Evolutionary conservation across 2,113 vertebrate species (phyloP).

Genomic region (Panthera leo): DNA sequence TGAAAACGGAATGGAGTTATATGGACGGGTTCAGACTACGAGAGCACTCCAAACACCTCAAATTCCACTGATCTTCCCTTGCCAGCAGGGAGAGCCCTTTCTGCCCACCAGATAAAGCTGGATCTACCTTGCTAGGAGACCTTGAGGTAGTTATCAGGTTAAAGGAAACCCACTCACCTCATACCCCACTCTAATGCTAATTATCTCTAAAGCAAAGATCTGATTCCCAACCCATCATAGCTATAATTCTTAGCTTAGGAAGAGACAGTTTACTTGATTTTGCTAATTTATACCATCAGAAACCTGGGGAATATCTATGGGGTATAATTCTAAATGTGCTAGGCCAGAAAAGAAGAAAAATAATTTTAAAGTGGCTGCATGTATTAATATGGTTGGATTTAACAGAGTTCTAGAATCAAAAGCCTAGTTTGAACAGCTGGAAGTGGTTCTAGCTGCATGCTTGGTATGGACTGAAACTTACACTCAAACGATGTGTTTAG

Average conservation of each 20-base stretch:
- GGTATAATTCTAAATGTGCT: neutral
- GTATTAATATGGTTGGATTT: neutral
- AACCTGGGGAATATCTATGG: neutral
- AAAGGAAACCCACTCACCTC: neutral
- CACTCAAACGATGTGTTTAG: slow-evolving; percentile 18
- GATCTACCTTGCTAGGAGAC: neutral
- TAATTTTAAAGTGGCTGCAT: neutral
- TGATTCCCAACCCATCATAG: neutral
- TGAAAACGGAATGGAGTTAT: neutral
- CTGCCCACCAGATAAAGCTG: neutral
- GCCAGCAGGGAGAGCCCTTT: neutral
- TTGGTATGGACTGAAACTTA: slow-evolving; percentile 45
- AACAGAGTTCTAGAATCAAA: slow-evolving; percentile 27
- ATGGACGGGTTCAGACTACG: neutral
- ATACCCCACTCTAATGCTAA: neutral
- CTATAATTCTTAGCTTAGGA: neutral
- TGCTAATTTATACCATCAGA: neutral
- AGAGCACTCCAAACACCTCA: neutral
- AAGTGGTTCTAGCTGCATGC: neutral
- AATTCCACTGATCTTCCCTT: neutral
- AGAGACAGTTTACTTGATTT: neutral
- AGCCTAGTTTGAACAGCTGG: neutral
- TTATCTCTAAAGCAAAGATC: neutral
- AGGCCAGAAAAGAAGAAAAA: neutral
- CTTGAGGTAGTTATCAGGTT: neutral